These are phyloP conservation scores for Hipparchia semele DNA, from an alignment of 2,888 invertebrate species.

Conservation along the genomic window DNA sequence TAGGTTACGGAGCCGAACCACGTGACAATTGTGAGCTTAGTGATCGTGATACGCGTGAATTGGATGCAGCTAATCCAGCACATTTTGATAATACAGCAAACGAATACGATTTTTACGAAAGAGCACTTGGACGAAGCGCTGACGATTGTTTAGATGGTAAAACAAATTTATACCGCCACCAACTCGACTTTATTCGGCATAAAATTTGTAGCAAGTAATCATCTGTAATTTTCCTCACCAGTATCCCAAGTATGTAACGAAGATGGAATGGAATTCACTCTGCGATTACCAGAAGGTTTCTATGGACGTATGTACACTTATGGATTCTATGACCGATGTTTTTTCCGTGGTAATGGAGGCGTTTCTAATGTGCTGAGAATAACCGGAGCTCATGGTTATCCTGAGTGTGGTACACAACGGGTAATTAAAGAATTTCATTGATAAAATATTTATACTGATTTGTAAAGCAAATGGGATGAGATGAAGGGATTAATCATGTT, in stretches of 20 bases:
- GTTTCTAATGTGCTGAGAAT: slow-evolving; percentile 92
- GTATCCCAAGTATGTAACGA: slow-evolving; percentile 96
- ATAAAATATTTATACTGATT: background rate
- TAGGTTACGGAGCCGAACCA: slow-evolving; percentile 84
- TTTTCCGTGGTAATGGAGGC: slow-evolving; percentile 95
- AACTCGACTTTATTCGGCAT: background rate
- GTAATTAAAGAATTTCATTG: slow-evolving; percentile 66
- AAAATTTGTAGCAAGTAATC: background rate
- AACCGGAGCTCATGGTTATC: slow-evolving; percentile 95
- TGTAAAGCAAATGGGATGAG: background rate
- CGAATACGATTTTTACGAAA: slow-evolving; percentile 92
- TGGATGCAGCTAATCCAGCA: slow-evolving; percentile 92
- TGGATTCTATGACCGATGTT: slow-evolving; percentile 95
- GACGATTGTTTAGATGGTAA: slow-evolving; percentile 95
- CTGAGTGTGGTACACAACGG: slow-evolving; percentile 95
- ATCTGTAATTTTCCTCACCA: slow-evolving; percentile 53
- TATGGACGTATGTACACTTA: slow-evolving; percentile 95
- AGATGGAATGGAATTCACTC: slow-evolving; percentile 96
- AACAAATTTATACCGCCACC: background rate
- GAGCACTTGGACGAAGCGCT: slow-evolving; percentile 87
- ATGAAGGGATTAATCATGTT: slow-evolving; percentile 15
- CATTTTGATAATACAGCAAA: slow-evolving; percentile 92
- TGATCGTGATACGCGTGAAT: slow-evolving; percentile 91
- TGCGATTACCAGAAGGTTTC: slow-evolving; percentile 94
- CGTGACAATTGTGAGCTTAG: slow-evolving; percentile 95